Evolutionary conservation across 2,888 invertebrate species (phyloP), one percentile per base, ranked within the genome.

Genomic region (Agapostemon virescens): DNA sequence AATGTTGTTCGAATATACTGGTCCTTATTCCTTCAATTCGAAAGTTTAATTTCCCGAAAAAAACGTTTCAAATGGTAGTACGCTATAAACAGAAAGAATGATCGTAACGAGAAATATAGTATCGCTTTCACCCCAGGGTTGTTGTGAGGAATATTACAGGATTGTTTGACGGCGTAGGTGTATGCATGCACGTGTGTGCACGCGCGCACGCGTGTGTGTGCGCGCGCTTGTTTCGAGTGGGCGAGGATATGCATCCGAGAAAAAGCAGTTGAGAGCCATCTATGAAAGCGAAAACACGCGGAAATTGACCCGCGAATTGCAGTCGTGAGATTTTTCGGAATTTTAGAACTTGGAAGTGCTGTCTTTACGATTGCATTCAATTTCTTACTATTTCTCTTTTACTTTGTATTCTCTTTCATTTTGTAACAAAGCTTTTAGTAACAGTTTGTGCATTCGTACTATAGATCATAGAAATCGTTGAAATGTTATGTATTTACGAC

Each of bases 301-400:
- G 36, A 52, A 38, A 55, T 45, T 40, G 70, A 26, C 55, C 70
- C 55, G 58, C 70, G 40, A 58, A 26, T 40, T 63, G 63, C 36
- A 33, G 20, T 63, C n/a, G n/a, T n/a, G 63, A 63, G 63, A 63
- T 63, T 63, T 63, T 63, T 36, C 36, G 20, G 63, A 33, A 20
- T 63, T 63, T 5, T 5, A 33, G n/a, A 36, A 33, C 20, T n/a
- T n/a, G 33, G n/a, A 63, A 36, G 11, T n/a, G 30, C 36, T 63
- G 9, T 63, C 33, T 63, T 33, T 61, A 61, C n/a, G 33, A 33
- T 36, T 11, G 20, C 13, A 11, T 5, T 36, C 36, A 36, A 36
- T n/a, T 36, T 63, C 36, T 36, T 36, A 33, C 11, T 63, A n/a
- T 63, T 33, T 36, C 36, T 63, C 20, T 61, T 33, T 61, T 33